These are phyloP conservation scores for Chirona hameri DNA, from an alignment of 2,888 invertebrate genomes.

Conservation along the genomic window DNA sequence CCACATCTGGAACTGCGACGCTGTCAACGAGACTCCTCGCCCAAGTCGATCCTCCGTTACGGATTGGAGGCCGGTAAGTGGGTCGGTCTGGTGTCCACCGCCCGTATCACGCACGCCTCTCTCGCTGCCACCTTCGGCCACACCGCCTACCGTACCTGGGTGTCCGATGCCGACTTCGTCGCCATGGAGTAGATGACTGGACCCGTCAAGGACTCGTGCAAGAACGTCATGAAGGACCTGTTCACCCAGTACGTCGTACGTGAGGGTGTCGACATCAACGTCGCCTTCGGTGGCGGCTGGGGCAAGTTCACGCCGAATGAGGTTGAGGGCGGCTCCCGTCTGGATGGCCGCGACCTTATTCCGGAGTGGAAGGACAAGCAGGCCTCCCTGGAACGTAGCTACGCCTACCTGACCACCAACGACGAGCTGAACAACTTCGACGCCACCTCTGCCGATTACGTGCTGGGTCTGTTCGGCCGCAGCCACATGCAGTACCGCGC, in stretches of 20 bases:
- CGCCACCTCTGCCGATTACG: slow-evolving; percentile 10
- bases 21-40: slow-evolving; percentile 5
- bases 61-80: slow-evolving; percentile 23
- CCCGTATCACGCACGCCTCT: slow-evolving; percentile 27
- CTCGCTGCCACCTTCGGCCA: slow-evolving; percentile 14
- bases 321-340: slow-evolving; percentile 2
- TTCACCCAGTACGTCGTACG: slow-evolving; percentile 10
- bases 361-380: slow-evolving; percentile 24
- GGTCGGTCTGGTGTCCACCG: slow-evolving; percentile 22
- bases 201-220: slow-evolving; percentile 13
- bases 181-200: slow-evolving; percentile 24
- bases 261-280: slow-evolving; percentile 5
- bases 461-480: slow-evolving; percentile 11
- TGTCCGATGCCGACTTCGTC: slow-evolving; percentile 11
- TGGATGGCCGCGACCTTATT: slow-evolving; percentile 22
- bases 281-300: slow-evolving; percentile 13
- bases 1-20: slow-evolving; percentile 9
- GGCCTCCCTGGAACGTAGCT: neutral
- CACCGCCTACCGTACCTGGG: slow-evolving; percentile 25
- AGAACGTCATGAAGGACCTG: neutral
- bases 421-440: slow-evolving; percentile 12
- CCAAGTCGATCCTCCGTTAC: slow-evolving; percentile 26
- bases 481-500: slow-evolving; percentile 23
- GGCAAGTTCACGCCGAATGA: neutral
- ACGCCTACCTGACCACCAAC: slow-evolving; percentile 10